These are phyloP conservation scores for Balaeniceps rex DNA, from an alignment of 2,113 vertebrate genomes.

Conservation along the genomic window DNA sequence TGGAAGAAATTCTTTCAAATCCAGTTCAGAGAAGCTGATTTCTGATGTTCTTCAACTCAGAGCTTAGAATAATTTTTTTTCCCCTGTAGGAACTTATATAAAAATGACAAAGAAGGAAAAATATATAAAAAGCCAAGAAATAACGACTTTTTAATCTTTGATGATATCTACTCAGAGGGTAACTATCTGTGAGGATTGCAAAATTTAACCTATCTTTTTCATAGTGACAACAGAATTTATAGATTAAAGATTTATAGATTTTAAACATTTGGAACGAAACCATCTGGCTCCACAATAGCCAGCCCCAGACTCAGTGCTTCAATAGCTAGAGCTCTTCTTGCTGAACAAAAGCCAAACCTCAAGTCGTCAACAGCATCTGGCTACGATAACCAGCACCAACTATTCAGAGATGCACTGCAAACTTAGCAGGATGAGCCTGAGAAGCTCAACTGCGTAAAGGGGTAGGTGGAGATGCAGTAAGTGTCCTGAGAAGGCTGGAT, in stretches of 20 bases:
- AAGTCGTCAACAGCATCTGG: conserved; percentile 45
- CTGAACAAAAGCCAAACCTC: conserved; percentile 54
- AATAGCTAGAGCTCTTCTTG: conserved; percentile 28
- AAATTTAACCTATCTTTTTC: conserved; percentile 63
- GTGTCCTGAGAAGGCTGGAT: background rate
- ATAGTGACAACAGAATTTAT: conserved; percentile 64
- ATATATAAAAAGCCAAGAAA: conserved; percentile 60
- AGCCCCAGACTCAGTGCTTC: conserved; percentile 3
- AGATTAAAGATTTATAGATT: conserved; percentile 65
- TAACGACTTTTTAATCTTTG: conserved; percentile 64
- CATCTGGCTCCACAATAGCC: background rate
- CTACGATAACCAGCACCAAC: conserved; percentile 15
- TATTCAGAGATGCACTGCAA: background rate
- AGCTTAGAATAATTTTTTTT: background rate
- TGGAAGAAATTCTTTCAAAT: background rate
- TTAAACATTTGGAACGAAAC: conserved; percentile 44
- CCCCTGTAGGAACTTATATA: background rate
- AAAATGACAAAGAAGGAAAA: conserved; percentile 54
- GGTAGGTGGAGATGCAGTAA: background rate
- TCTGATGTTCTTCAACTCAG: conserved; percentile 10
- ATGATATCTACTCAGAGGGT: conserved; percentile 61
- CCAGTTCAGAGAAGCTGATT: conserved; percentile 24
- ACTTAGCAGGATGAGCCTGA: background rate
- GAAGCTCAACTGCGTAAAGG: background rate
- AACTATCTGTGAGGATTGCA: conserved; percentile 57